Evolutionary conservation across 2,113 vertebrate genomes (phyloP).

Genomic region (Bujurquina vittata): DNA sequence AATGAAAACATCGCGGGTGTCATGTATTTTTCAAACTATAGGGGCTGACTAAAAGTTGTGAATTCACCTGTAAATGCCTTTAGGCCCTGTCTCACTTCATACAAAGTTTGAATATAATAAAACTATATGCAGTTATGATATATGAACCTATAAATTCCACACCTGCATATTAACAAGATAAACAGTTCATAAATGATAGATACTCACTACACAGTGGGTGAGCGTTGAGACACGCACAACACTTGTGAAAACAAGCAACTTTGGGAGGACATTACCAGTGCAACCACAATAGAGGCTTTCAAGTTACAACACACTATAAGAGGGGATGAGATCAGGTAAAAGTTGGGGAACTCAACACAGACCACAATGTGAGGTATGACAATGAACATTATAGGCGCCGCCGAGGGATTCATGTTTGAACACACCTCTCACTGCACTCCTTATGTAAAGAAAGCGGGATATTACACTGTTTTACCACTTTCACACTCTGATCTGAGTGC

Average conservation of each 20-base stretch:
- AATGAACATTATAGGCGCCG: slow-evolving; percentile 4
- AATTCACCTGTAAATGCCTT: neutral
- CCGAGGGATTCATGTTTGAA: neutral
- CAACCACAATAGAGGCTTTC: slow-evolving; percentile 27
- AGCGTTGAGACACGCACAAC: slow-evolving; percentile 46
- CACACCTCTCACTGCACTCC: slow-evolving; percentile 18
- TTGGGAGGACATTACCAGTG: slow-evolving; percentile 14
- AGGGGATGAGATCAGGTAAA: slow-evolving; percentile 20
- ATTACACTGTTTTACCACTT: slow-evolving; percentile 4
- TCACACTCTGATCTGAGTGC: slow-evolving; percentile 22
- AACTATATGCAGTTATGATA: neutral
- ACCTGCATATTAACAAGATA: neutral
- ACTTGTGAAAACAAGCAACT: slow-evolving; percentile 55
- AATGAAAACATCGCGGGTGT: neutral
- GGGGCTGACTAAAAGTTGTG: neutral
- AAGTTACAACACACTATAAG: slow-evolving; percentile 40
- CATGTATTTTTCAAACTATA: neutral
- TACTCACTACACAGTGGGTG: slow-evolving; percentile 21
- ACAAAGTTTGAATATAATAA: neutral
- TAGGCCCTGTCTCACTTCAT: neutral
- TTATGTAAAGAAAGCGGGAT: neutral
- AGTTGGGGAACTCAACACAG: neutral
- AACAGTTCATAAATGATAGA: neutral
- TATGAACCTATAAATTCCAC: neutral
- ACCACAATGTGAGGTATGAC: slow-evolving; percentile 22